Base-by-base conservation (phyloP, 2,888 invertebrate species). In the Adelphocoris suturalis region DNA sequence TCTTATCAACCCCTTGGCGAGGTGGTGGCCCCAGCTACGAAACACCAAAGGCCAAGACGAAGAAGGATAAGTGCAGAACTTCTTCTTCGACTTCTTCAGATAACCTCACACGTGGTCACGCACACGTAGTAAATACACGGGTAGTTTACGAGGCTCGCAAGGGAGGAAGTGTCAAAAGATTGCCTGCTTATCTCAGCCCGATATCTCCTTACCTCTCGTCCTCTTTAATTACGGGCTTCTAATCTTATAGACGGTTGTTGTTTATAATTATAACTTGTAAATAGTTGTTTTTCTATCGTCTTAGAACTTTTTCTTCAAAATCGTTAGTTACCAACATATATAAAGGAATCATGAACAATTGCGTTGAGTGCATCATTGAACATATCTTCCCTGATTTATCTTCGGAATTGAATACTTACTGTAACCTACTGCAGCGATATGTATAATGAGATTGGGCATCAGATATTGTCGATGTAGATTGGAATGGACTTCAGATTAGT, bases 91-190 rank as follows among this genome's bases (percentile, higher is more conserved):
- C 88, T 80, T 80, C 88, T 88, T 55, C 27, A 88, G 88, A 88
- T 88, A 88, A 88, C 88, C 88, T 23, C 88, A 88, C 88, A 88
- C 88, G 88, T 76, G 76, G 88, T 88, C 88, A 88, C 88, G 88
- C 88, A 78, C 88, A 78, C 88, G 88, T 88, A 47, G 88, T 88
- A 88, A 88, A 88, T 88, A 88, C 52, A 88, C 88, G 13, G 76
- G 88, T 55, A 78, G 52, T 88, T 88, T 88, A 88, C 88, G 88
- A 78, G 78, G 37, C 48, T 55, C 80, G 23, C 48, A 78, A 27
- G 80, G 57, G 88, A 80, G 88, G 88, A 88, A 88, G 88, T 88
- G 88, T 88, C 88, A 88, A 88, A 88, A 88, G 88, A 88, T 88
- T 88, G 88, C 78, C 88, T 88, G 88, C 88, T 88, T 88, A 88